Base-by-base conservation (phyloP, 2,888 invertebrate genomes). In the Lampropteryx suffumata region DNA sequence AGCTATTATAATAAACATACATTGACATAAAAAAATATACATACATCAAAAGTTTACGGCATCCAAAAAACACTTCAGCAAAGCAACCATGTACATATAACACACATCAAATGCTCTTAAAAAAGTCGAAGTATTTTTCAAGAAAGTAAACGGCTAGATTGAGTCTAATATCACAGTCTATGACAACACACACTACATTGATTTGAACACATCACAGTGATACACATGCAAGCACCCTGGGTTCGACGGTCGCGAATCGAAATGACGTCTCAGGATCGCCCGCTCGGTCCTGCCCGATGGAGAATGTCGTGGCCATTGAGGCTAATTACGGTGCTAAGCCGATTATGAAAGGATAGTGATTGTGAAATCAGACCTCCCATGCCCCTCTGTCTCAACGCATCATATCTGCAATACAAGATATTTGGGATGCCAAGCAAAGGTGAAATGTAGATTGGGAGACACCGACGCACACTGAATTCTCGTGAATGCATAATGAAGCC, bases 371-470 rank as follows among this genome's bases (percentile, higher is more conserved):
- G 73, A 74, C 76, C 70, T 73, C 76, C 24, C 7, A 3, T 7
- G 1, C 24, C 24, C 24, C 24, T 24, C 6, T 3, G 75, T 64
- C 57, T 61, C 51, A 59, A 62, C 72, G 82, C 86, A 85, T 70
- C 61, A 75, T 85, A 87, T 88, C 87, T 84, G 87, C 79, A 78
- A 85, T 83, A 88, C 64, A 82, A 84, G 87, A 87, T 86, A 82
- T 75, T 82, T 82, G 73, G 76, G 85, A 86, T 86, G 86, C 82
- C 67, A 87, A 87, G 86, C 87, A 77, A 79, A 73, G 69, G 78
- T 79, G 79, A 77, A 75, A 61, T 61, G 62, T 64, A 61, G 56
- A 68, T 71, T 56, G 54, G 50, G 51, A 61, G 55, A 45, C 50
- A 68, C 67, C 57, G 65, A 68, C 62, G 67, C 63, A 64, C 50